Base-by-base conservation (phyloP, 2,113 vertebrate genomes). In the Sorex fumeus region DNA sequence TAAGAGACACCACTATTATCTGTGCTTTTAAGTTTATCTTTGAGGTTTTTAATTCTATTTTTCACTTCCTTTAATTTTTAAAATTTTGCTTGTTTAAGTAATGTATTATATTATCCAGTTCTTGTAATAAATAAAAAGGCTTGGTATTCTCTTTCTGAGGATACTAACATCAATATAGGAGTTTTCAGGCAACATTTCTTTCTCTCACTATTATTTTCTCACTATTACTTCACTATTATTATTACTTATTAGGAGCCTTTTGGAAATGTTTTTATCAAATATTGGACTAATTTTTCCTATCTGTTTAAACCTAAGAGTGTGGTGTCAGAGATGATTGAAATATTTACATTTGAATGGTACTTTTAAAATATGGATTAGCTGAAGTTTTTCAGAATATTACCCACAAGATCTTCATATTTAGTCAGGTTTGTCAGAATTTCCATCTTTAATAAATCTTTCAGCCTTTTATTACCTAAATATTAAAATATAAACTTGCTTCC, bases 151-250 rank as follows among this genome's bases (percentile, higher is more conserved):
- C 47, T 50, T 50, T 50, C 47, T 10, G 9, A 50, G 47, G 9
- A 50, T 50, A 13, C 69, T 77, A 86, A 77, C 28, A 67, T n/a
- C 82, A 53, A 77, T 86, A 66, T 47, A 62, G 45, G 50, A 72
- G n/a, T 72, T 90, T 86, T 45, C 28, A 21, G 19, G 15, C 8
- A 62, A 43, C 23, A 36, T 82, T 43, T 88, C 43, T 91, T 2
- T 53, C 79, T 75, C 27, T 2, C 19, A 18, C 27, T 25, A 19
- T 25, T 78, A 78, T 60, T 21, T 60, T 19, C 62, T 11, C 64
- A 66, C 19, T 28, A 12, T 25, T 72, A 43, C 36, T 11, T 0
- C 3, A 80, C 1, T 66, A 13, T 71, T 15, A n/a, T 69, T 91
- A 47, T 91, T 84, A 15, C 15, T 4, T 6, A 64, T n/a, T 78